These are phyloP conservation scores for Ernsta delagoae DNA, from an alignment of 2,888 invertebrate genomes.

Conservation along the genomic window DNA sequence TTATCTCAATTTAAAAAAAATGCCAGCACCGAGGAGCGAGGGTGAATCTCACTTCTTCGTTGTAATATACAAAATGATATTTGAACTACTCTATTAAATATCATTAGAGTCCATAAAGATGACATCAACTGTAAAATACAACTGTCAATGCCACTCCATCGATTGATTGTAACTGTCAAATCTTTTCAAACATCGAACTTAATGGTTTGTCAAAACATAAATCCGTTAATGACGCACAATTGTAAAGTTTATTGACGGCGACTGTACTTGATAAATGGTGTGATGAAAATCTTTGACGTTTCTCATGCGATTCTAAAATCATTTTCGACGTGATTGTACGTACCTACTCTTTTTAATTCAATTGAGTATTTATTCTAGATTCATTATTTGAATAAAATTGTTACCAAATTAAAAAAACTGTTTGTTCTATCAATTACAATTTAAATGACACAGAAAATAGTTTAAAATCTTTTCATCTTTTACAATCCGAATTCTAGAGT, in stretches of 20 bases:
- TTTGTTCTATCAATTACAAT: too few species aligned
- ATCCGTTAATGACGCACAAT: conserved; percentile 69
- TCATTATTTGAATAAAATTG: too few species aligned
- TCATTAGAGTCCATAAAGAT: conserved; percentile 65
- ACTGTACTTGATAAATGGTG: conserved; percentile 68
- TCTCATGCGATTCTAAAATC: conserved; percentile 54
- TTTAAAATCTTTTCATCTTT: too few species aligned
- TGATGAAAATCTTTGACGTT: conserved; percentile 60
- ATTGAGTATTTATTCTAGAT: too few species aligned
- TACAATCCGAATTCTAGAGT: too few species aligned
- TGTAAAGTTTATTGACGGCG: conserved; percentile 54
- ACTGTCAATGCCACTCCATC: conserved; percentile 68
- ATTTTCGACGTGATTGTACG: conserved; percentile 4
- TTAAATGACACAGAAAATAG: too few species aligned
- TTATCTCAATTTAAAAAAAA: too few species aligned
- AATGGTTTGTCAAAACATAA: conserved; percentile 83
- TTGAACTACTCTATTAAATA: conserved; percentile 55
- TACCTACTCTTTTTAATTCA: not conserved
- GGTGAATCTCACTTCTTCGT: not conserved
- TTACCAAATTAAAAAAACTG: too few species aligned
- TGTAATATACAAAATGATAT: conserved; percentile 36
- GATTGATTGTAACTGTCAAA: conserved; percentile 64
- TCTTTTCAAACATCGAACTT: conserved; percentile 55
- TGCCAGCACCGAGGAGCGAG: too few species aligned
- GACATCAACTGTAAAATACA: conserved; percentile 73